Evolutionary conservation across 2,888 invertebrate species (phyloP).

Genomic region (Epicampocera succincta): DNA sequence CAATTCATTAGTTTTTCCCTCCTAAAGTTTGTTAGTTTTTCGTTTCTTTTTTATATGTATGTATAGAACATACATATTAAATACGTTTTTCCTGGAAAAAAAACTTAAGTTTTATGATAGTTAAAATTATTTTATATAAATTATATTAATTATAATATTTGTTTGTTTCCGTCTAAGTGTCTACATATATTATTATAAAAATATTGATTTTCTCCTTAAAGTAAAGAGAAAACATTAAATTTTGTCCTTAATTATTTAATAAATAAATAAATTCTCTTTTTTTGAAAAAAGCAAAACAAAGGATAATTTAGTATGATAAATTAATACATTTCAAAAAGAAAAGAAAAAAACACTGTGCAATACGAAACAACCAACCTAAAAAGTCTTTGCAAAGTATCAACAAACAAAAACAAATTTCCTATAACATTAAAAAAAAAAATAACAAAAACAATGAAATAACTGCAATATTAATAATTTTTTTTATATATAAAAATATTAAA

Average conservation of each 20-base stretch:
- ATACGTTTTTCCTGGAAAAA: background rate
- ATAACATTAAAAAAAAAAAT: constrained; percentile 43
- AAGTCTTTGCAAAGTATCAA: constrained; percentile 28
- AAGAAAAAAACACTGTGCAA: constrained; percentile 15
- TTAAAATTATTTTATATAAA: constrained; percentile 33
- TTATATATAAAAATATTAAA: constrained; percentile 62
- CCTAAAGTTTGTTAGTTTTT: too few relatives aligned
- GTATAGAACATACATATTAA: too few relatives aligned
- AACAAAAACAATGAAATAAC: constrained; percentile 60
- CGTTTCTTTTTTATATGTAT: too few relatives aligned
- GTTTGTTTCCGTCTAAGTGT: constrained; percentile 51
- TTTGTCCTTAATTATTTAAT: constrained; percentile 38
- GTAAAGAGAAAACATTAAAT: constrained; percentile 2
- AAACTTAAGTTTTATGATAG: constrained; percentile 26
- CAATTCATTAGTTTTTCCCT: too few relatives aligned
- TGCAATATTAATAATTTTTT: constrained; percentile 64
- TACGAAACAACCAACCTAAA: background rate
- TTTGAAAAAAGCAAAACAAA: constrained; percentile 15
- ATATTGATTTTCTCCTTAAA: constrained; percentile 36
- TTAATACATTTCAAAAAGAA: constrained; percentile 15
- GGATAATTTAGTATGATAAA: constrained; percentile 3
- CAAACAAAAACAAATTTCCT: constrained; percentile 61
- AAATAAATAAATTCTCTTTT: constrained; percentile 5
- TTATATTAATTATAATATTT: constrained; percentile 10
- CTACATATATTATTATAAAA: constrained; percentile 48